Evolutionary conservation across 2,113 vertebrate genomes (phyloP), one percentile per base, ranked within the genome.

Genomic region (Hydrochoerus hydrochaeris): DNA sequence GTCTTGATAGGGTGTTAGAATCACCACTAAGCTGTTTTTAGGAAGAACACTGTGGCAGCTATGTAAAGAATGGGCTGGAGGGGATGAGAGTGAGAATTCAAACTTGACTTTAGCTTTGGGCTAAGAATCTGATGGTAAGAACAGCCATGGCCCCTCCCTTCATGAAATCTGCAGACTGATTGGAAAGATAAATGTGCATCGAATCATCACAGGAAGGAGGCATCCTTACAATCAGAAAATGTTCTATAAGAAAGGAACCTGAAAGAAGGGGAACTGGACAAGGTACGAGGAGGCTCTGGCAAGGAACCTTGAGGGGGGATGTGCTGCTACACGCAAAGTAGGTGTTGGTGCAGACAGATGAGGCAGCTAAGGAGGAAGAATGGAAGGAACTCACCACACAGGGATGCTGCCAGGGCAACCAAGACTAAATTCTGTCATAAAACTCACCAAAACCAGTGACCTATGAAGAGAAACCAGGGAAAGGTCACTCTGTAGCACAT

Each of bases 321-420:
- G 3, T 9, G 7, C 17, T 19, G 17, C 65, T 1, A 26, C 7
- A 5, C n/a, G n/a, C 7, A 44, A 46, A 82, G 49, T 63, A 30
- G 32, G 30, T 3, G 35, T 60, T 35, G 0, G 0, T 0, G 1
- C 57, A 20, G 52, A 73, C 14, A 26, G 22, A 4, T 0, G 5
- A 49, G 81, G 13, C 32, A 44, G 9, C 17, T 5, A 13, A 58
- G 28, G 80, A 60, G 24, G 65, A 9, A 20, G 69, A 63, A 35
- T 20, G 30, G 46, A 73, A 88, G 75, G 38, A 22, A 28, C 58
- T 35, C 46, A 49, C 67, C 2, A 8, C 49, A 63, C 30, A 30
- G 49, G 19, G n/a, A 52, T 19, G 54, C 75, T 80, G 10, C 35
- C 12, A 5, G 28, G 85, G 28, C 67, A n/a, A 4, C 67, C 20